Conservation (phyloP, 2,113 vertebrate species). For the Gymnogyps californianus region DNA sequence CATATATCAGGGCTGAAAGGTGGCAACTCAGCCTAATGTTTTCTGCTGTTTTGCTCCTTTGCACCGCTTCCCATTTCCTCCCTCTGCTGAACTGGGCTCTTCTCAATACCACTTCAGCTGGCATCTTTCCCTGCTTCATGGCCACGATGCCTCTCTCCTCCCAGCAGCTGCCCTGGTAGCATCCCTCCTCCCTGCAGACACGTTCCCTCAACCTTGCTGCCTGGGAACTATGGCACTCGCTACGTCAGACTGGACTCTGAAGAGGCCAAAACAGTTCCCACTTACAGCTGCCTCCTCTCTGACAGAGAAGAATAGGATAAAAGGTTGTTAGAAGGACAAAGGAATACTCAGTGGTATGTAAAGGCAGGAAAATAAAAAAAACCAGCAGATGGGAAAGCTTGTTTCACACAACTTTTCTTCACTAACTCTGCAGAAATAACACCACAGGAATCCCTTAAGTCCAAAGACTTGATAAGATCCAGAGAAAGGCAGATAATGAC, state of each 20-base stretch:
- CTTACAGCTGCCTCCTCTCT: background rate
- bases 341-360: background rate
- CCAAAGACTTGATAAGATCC: background rate
- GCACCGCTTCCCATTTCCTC: background rate
- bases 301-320: background rate
- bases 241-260: background rate
- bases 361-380: background rate
- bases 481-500: background rate
- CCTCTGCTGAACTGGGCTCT: background rate
- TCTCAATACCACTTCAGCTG: background rate
- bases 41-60: background rate
- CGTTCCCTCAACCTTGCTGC: background rate
- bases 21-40: background rate
- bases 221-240: background rate
- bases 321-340: background rate
- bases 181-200: background rate
- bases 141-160: rapidly evolving
- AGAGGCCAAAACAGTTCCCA: background rate
- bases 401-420: background rate
- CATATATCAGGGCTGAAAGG: background rate
- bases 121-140: background rate
- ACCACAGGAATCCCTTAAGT: background rate
- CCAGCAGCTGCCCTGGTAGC: background rate
- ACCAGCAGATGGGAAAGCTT: background rate
- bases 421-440: background rate